phyloP scores from a whole-genome alignment of 2,113 vertebrate genomes.

The Phoenicopterus ruber region DNA sequence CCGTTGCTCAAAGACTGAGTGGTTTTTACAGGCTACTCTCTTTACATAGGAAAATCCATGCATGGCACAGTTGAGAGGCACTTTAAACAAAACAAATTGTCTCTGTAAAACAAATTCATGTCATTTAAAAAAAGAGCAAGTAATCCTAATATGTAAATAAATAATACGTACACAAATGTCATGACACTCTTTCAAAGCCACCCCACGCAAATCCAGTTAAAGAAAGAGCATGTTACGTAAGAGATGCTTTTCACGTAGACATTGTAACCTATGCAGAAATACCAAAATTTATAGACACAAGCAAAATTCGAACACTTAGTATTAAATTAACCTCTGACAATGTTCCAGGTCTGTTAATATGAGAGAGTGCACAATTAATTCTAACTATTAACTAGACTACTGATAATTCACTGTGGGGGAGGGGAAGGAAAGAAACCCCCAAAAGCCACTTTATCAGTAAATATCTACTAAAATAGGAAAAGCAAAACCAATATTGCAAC shows the following conservation, averaged over 20 bases:
- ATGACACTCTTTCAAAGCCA: neutral
- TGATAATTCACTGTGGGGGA: neutral
- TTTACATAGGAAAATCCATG: neutral
- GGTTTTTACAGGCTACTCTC: neutral
- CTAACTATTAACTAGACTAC: neutral
- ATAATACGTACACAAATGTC: neutral
- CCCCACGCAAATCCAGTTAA: neutral
- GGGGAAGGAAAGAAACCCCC: neutral
- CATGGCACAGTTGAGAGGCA: rapidly evolving
- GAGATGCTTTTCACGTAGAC: neutral
- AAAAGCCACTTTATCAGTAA: neutral
- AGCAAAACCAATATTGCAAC: neutral
- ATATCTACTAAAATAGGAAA: neutral
- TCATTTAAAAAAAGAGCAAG: neutral
- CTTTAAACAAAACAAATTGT: neutral
- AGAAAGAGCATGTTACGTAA: neutral
- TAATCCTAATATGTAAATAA: neutral
- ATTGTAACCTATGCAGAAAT: neutral
- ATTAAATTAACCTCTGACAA: neutral
- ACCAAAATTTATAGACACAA: neutral
- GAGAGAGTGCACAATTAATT: neutral
- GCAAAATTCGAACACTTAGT: neutral
- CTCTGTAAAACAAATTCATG: neutral
- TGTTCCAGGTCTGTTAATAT: neutral
- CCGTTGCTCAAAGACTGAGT: neutral